These are phyloP conservation scores for Cenopis cana DNA, from an alignment of 2,888 invertebrate species.

Conservation along the genomic window DNA sequence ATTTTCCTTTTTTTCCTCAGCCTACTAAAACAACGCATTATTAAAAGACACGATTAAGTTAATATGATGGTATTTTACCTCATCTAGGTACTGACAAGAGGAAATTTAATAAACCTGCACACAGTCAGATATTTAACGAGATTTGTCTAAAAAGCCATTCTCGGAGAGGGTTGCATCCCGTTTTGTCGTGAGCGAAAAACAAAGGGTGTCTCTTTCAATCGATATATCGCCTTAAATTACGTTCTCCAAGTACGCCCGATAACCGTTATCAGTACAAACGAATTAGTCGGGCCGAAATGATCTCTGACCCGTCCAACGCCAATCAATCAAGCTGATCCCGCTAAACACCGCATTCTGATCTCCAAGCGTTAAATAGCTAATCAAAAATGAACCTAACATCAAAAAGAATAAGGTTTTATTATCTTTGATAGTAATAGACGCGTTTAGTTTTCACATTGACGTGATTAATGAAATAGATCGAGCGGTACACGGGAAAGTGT, in stretches of 20 bases:
- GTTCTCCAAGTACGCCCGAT: constrained; percentile 52
- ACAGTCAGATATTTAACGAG: too few relatives aligned
- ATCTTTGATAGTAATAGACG: constrained; percentile 47
- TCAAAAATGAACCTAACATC: constrained; percentile 53
- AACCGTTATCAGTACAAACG: constrained; percentile 68
- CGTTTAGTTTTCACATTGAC: constrained; percentile 65
- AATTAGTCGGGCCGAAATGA: constrained; percentile 71
- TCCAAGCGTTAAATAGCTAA: constrained; percentile 42
- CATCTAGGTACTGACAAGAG: too few relatives aligned
- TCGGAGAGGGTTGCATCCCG: too few relatives aligned
- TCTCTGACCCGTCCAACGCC: constrained; percentile 72
- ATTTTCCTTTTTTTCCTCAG: too few relatives aligned
- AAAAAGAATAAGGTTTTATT: constrained; percentile 51
- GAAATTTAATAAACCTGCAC: too few relatives aligned
- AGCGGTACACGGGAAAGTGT: constrained; percentile 67
- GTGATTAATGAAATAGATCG: constrained; percentile 76
- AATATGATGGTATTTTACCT: too few relatives aligned
- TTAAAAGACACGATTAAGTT: too few relatives aligned
- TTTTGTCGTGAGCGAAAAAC: too few relatives aligned
- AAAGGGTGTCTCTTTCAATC: too few relatives aligned
- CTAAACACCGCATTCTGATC: constrained; percentile 68
- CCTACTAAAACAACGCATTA: too few relatives aligned
- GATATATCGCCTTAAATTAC: constrained; percentile 30
- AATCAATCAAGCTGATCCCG: constrained; percentile 78
- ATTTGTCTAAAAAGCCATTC: too few relatives aligned